Evolutionary conservation across 2,888 invertebrate species (phyloP), one percentile per base, ranked within the genome.

Genomic region (Calameuta pallipes): DNA sequence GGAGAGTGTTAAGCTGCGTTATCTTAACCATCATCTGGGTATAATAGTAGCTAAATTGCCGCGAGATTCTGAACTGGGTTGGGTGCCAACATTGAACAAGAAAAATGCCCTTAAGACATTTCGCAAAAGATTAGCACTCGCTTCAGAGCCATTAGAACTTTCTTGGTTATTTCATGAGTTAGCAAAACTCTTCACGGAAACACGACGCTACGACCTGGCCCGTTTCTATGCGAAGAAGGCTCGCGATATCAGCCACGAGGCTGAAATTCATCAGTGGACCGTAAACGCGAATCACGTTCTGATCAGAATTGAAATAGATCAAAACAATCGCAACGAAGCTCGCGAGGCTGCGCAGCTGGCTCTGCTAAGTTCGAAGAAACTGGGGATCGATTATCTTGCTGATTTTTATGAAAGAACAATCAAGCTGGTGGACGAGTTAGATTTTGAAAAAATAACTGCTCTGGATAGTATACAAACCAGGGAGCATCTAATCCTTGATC

Each of bases 81-180:
- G 90, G 90, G 78, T 87, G 0, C 83, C 80, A 11, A 83, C 77
- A 0, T 4, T 41, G 3, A 80, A 86, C 76, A 75, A 81, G 11
- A 86, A 85, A 76, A 73, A 76, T 1, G 80, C 83, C 3, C 78
- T 89, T 4, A 81, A 80, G 41, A 69, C 71, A 0, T 88, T 89
- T 75, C 85, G 88, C 6, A 82, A 84, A 75, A 82, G 89, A 73
- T 77, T 90, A 23, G 88, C 88, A 0, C 81, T 89, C 69, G 88
- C 89, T 2, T 87, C 83, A 0, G 80, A 86, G n/a, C 86, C 91
- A 0, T 85, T 92, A n/a, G 93, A 93, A 85, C 85, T 92, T 4
- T 88, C 92, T 23, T 92, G 93, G 93, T 80, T 93, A 36, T 93
- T 91, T 81, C 92, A 93, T 81, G 93, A 93, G 82, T 85, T 93